A percentile compares a stretch with the other conserved stretches of the same genome.
These are phyloP conservation scores for Nomada lathburiana DNA, from an alignment of 2,888 invertebrate genomes.

Conservation along the genomic window DNA sequence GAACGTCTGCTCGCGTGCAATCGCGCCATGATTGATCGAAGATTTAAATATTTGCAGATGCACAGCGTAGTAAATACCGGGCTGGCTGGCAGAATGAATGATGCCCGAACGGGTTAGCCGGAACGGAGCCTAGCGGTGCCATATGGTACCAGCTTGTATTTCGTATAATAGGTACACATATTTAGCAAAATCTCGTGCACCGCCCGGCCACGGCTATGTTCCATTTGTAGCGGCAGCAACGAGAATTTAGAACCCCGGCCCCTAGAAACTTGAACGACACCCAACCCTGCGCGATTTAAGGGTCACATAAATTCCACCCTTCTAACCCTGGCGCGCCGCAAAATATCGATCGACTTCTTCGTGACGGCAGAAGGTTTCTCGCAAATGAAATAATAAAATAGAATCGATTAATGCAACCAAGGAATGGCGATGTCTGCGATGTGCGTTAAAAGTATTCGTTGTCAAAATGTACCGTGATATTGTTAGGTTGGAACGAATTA, in stretches of 20 bases:
- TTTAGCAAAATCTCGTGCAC: constrained; percentile 46
- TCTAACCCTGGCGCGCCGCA: neutral
- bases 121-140: constrained; percentile 31
- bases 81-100: constrained; percentile 37
- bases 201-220: constrained; percentile 16
- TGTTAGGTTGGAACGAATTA: too few species aligned
- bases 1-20: neutral
- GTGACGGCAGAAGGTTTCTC: too few species aligned
- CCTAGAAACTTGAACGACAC: constrained; percentile 34
- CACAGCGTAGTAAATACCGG: constrained; percentile 7
- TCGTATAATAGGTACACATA: constrained; percentile 49
- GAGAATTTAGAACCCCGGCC: constrained; percentile 29
- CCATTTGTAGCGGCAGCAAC: constrained; percentile 34
- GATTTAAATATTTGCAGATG: constrained; percentile 52
- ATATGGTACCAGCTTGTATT: constrained; percentile 50
- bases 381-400: too few species aligned
- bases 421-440: too few species aligned
- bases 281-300: constrained; percentile 15
- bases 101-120: constrained; percentile 40
- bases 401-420: too few species aligned
- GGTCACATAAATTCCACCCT: constrained; percentile 6
- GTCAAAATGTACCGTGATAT: too few species aligned
- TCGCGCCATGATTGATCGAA: constrained; percentile 47
- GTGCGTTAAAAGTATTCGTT: too few species aligned
- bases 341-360: neutral